phyloP scores from a whole-genome alignment of 2,888 invertebrate genomes.

The Diarsia dahlii region DNA sequence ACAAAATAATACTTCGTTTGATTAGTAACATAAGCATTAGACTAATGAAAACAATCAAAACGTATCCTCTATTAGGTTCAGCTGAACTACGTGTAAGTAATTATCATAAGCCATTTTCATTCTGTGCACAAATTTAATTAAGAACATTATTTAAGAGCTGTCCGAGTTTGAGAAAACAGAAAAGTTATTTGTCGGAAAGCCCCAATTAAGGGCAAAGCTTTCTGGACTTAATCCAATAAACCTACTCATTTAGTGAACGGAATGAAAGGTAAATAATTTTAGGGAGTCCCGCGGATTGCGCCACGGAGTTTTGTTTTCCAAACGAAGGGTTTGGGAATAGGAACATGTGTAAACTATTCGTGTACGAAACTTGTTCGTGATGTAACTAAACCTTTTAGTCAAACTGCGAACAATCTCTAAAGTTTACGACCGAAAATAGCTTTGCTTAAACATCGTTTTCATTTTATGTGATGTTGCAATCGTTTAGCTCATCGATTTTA shows the following conservation, averaged over 20 bases:
- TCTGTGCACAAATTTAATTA: constrained; percentile 86
- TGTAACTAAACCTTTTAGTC: constrained; percentile 55
- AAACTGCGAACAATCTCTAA: constrained; percentile 42
- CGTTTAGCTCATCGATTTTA: constrained; percentile 23
- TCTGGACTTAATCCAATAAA: constrained; percentile 90
- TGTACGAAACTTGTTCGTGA: constrained; percentile 51
- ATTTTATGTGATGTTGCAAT: constrained; percentile 10
- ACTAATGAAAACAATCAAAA: constrained; percentile 55
- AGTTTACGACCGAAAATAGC: constrained; percentile 64
- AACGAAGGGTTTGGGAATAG: constrained; percentile 69
- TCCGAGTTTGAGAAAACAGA: constrained; percentile 89
- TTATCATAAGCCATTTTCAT: constrained; percentile 77
- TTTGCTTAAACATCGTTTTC: constrained; percentile 32
- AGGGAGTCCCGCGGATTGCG: constrained; percentile 77
- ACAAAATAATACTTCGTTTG: constrained; percentile 6
- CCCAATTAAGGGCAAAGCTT: constrained; percentile 90
- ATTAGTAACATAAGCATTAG: constrained; percentile 14
- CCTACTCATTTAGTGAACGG: constrained; percentile 89
- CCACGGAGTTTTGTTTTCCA: constrained; percentile 77
- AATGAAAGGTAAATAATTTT: constrained; percentile 90
- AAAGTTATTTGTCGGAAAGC: constrained; percentile 90
- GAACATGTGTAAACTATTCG: constrained; percentile 61
- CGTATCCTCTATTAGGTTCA: constrained; percentile 14
- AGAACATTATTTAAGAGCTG: constrained; percentile 87
- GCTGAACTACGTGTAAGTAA: constrained; percentile 60